Percentiles rank a stretch among this genome's conserved stretches.
These are phyloP conservation scores for Brotula barbata DNA, from an alignment of 2,797 vertebrate species.

Conservation along the genomic window DNA sequence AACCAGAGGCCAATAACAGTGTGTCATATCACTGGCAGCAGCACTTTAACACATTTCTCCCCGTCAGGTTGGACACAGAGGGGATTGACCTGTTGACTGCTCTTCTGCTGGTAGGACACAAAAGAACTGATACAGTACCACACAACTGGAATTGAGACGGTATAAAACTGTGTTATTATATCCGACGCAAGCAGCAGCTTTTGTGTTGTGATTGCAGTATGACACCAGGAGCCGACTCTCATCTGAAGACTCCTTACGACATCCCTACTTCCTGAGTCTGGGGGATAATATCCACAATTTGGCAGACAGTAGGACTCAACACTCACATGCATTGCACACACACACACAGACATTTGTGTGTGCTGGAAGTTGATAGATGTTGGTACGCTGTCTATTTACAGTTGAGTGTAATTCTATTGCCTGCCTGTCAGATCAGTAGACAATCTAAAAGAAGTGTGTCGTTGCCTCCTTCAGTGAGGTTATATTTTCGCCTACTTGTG, in stretches of 20 bases:
- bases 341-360: neutral
- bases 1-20: too few relatives aligned
- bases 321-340: slow-evolving; percentile 2
- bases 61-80: slow-evolving; percentile 87
- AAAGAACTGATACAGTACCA: too few relatives aligned
- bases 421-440: too few relatives aligned
- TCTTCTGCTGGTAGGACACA: slow-evolving; percentile 84
- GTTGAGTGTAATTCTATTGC: too few relatives aligned
- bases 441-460: too few relatives aligned
- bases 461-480: too few relatives aligned
- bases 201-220: slow-evolving; percentile 71
- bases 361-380: too few relatives aligned
- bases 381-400: too few relatives aligned
- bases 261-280: slow-evolving; percentile 88
- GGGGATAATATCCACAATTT: slow-evolving; percentile 87
- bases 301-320: slow-evolving; percentile 86
- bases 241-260: slow-evolving; percentile 84
- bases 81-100: slow-evolving; percentile 87
- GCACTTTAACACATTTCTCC: slow-evolving; percentile 30
- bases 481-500: too few relatives aligned
- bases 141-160: too few relatives aligned
- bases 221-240: slow-evolving; percentile 85
- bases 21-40: too few relatives aligned
- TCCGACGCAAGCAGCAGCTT: slow-evolving; percentile 2
- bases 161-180: neutral